Evolutionary conservation across 2,888 invertebrate genomes (phyloP).

Genomic region (Lepidocyrtinus sp.): DNA sequence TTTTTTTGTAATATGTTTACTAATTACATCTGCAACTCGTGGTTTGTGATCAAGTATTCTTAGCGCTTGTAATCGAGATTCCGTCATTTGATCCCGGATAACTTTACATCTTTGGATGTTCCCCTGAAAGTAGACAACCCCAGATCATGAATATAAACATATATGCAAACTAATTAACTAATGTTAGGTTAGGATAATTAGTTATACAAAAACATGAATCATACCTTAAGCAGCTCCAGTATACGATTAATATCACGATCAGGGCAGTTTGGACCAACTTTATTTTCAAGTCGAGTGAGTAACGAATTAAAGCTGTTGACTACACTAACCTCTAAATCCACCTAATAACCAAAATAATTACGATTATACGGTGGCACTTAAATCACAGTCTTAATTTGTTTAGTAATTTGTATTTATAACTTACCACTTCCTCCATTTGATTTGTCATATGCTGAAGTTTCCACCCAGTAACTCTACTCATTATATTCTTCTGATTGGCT

Average conservation of each 20-base stretch:
- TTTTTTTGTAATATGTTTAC: conserved; percentile 91
- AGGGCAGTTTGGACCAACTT: conserved; percentile 65
- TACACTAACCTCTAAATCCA: conserved; percentile 66
- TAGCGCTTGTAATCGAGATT: conserved; percentile 89
- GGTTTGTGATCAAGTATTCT: conserved; percentile 93
- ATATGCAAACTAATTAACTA: no score
- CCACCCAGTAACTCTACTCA: conserved; percentile 94
- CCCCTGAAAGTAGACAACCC: conserved; percentile 85
- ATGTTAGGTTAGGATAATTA: no score
- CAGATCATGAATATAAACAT: no score
- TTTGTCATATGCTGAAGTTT: conserved; percentile 92
- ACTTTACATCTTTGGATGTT: conserved; percentile 95
- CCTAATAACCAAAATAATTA: conserved; percentile 46
- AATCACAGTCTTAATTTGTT: not conserved
- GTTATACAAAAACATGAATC: no score
- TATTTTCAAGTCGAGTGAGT: conserved; percentile 63
- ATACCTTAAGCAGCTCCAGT: conserved; percentile 69
- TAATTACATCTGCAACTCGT: conserved; percentile 90
- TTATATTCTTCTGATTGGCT: conserved; percentile 88
- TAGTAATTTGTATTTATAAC: conserved; percentile 68
- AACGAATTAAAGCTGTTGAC: conserved; percentile 65
- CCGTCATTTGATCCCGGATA: conserved; percentile 91
- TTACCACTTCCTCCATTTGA: conserved; percentile 93
- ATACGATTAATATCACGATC: conserved; percentile 70
- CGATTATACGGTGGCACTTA: not conserved